phyloP scores from a whole-genome alignment of 2,797 vertebrate genomes.

The Pristis pectinata region DNA sequence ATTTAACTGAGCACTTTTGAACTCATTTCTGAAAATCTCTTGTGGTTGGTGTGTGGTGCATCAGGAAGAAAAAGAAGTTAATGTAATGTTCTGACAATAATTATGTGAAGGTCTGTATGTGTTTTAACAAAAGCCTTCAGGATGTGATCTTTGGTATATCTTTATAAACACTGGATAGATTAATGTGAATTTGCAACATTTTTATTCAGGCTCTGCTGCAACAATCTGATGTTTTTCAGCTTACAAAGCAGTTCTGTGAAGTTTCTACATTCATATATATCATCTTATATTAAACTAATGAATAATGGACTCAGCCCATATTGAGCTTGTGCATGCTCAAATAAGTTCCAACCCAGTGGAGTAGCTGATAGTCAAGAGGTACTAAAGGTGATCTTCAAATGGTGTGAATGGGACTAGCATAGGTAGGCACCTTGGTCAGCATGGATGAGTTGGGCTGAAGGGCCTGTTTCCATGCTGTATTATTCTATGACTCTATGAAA shows the following conservation, averaged over 20 bases:
- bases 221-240: neutral
- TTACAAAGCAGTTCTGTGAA: too few relatives aligned
- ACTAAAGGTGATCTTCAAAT: neutral
- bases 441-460: too few relatives aligned
- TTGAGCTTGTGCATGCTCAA: neutral
- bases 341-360: neutral
- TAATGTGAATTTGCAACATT: neutral
- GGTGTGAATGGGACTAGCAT: too few relatives aligned
- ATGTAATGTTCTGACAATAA: neutral
- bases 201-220: neutral
- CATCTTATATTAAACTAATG: neutral
- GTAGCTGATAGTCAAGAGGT: neutral
- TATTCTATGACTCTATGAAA: too few relatives aligned
- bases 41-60: neutral
- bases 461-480: too few relatives aligned
- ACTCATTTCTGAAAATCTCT: neutral
- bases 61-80: neutral
- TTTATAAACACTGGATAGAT: neutral
- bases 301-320: neutral
- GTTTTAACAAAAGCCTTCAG: neutral
- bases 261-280: neutral
- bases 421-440: too few relatives aligned
- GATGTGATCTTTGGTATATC: neutral
- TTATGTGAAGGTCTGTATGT: neutral
- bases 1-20: neutral